Evolutionary conservation across 2,113 vertebrate species (phyloP), one percentile per base, ranked within the genome.

Genomic region (Chionodraco myersi): DNA sequence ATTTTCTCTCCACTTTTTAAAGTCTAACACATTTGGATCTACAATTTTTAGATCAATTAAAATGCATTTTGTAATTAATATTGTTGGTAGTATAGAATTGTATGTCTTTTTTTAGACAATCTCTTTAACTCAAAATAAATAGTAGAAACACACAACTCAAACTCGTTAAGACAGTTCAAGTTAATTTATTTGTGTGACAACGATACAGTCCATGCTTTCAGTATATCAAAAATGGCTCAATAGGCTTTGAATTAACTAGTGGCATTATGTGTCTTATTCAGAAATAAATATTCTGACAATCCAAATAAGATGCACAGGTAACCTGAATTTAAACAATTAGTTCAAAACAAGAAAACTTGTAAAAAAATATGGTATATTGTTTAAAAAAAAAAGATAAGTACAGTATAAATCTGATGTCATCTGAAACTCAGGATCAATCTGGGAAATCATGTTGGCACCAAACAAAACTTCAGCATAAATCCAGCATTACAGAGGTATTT

Each of bases 331-430:
- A 0, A 65, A 72, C 14, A 66, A 45, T 59, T 69, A 12, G 16
- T 66, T 56, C 16, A 52, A 45, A 30, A 30, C 56, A 67, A 54
- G 1, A 72, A 52, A 53, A n/a, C 60, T 53, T 2, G 51, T 14
- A 10, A 59, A 84, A 84, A 75, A 71, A 48, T 9, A 70, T 75
- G 34, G 86, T 69, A 71, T 57, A 67, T 2, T 5, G 5, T 59
- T 86, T 67, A 65, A 57, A 30, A 53, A 65, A 76, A 80, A 82
- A 82, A 75, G 21, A 85, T 53, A 82, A 72, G 86, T 87, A 88
- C 80, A 90, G 78, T 84, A 85, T 67, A 82, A 72, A 65, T 66
- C 12, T 52, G 52, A 78, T 78, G n/a, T 67, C 16, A 49, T 58
- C 47, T 57, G 10, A 80, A 75, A 75, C 18, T 74, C 51, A 72